Conservation (phyloP, 2,888 invertebrate species). For the Chrysopilus asiliformis region DNA sequence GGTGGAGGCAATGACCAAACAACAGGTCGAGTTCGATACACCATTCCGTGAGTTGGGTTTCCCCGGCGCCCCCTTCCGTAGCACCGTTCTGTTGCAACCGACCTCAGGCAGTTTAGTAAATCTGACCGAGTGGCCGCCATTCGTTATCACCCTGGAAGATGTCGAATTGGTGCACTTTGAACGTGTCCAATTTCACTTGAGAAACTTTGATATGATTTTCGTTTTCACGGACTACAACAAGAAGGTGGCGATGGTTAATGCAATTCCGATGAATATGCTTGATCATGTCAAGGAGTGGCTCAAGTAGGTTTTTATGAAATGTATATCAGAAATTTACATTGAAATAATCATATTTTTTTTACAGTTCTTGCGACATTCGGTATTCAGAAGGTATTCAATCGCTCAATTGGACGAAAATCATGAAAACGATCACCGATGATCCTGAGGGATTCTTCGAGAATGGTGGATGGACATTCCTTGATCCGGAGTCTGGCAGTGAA, state of each 20-base stretch:
- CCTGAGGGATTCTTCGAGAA: conserved; percentile 97
- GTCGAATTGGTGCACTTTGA: conserved; percentile 98
- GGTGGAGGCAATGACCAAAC: conserved; percentile 87
- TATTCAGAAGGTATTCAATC: conserved; percentile 98
- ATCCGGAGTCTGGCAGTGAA: conserved; percentile 80
- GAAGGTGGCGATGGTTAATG: conserved; percentile 93
- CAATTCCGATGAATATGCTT: conserved; percentile 98
- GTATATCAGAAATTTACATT: neutral
- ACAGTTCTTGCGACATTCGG: conserved; percentile 87
- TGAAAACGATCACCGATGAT: conserved; percentile 99
- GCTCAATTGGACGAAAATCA: conserved; percentile 98
- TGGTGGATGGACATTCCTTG: conserved; percentile 98
- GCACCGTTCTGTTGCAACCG: conserved; percentile 90
- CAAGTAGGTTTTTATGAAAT: conserved; percentile 52
- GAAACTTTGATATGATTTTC: conserved; percentile 99
- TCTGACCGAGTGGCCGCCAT: conserved; percentile 98
- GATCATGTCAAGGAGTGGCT: conserved; percentile 99
- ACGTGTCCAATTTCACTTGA: conserved; percentile 93
- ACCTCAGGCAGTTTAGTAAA: conserved; percentile 96
- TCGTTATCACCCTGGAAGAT: conserved; percentile 95
- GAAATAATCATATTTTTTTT: conserved; percentile 11
- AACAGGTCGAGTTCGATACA: conserved; percentile 95
- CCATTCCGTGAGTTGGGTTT: conserved; percentile 97
- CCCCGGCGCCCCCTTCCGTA: conserved; percentile 93
- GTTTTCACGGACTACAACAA: conserved; percentile 95